phyloP scores from a whole-genome alignment of 2,888 invertebrate species.

The Aleiodes alternator region DNA sequence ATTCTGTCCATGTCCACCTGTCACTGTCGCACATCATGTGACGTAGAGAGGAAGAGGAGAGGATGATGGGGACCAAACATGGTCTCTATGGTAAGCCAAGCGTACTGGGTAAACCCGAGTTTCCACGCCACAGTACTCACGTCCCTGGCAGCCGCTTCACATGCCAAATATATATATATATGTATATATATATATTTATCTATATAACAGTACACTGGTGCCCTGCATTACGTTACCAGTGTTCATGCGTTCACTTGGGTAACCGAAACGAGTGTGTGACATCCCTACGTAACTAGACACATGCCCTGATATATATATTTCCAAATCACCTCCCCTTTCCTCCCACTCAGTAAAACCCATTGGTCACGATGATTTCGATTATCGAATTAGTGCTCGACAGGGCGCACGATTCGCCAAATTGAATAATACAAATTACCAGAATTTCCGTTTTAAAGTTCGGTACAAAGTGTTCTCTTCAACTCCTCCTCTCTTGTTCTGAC shows the following conservation, averaged over 20 bases:
- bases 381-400: constrained; percentile 57
- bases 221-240: constrained; percentile 31
- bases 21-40: constrained; percentile 11
- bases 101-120: constrained; percentile 31
- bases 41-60: neutral
- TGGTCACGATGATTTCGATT: constrained; percentile 67
- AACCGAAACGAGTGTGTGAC: constrained; percentile 52
- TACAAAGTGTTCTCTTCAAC: too few relatives aligned
- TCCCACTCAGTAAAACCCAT: constrained; percentile 39
- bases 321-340: constrained; percentile 12
- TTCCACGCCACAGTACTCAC: constrained; percentile 33
- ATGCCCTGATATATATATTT: constrained; percentile 65
- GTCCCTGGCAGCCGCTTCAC: constrained; percentile 29
- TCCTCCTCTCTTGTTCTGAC: too few relatives aligned
- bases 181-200: constrained; percentile 26
- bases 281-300: constrained; percentile 60
- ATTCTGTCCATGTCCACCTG: constrained; percentile 31
- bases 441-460: constrained; percentile 25
- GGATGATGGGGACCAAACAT: constrained; percentile 10
- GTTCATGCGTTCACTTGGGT: constrained; percentile 31
- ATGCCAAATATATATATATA: constrained; percentile 22
- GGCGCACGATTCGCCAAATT: constrained; percentile 46
- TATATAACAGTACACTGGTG: constrained; percentile 31
- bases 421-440: constrained; percentile 45
- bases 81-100: constrained; percentile 34